Evolutionary conservation across 2,113 vertebrate species (phyloP).

Genomic region (Phoenicopterus ruber): DNA sequence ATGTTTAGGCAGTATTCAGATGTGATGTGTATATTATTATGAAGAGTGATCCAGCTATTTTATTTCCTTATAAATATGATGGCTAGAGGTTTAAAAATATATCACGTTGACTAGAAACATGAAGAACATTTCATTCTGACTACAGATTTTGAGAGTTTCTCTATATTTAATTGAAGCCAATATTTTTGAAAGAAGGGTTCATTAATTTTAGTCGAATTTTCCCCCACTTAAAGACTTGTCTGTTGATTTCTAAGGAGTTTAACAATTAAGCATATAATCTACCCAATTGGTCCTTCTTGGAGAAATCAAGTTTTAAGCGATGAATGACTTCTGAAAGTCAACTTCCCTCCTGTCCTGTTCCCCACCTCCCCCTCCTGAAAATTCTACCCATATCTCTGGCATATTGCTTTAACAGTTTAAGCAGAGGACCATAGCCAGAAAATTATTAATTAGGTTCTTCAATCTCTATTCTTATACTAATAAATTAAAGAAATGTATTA

Average conservation of each 20-base stretch:
- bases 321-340: neutral
- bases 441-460: neutral
- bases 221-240: neutral
- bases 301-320: neutral
- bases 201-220: neutral
- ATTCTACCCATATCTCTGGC: neutral
- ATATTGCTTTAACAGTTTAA: neutral
- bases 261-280: neutral
- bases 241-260: neutral
- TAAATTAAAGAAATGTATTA: neutral
- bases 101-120: neutral
- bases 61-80: constrained; percentile 47
- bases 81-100: constrained; percentile 9
- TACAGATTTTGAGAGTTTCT: neutral
- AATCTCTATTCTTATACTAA: neutral
- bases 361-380: neutral
- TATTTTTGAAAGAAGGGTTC: neutral
- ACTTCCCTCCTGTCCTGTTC: neutral
- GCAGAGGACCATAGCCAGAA: neutral
- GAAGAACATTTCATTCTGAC: neutral
- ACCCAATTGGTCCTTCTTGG: neutral
- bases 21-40: constrained; percentile 49
- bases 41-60: constrained; percentile 56
- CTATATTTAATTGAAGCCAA: neutral
- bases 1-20: constrained; percentile 37